A percentile compares a stretch with the other conserved stretches of the same genome.
Evolutionary conservation across 2,888 invertebrate species (phyloP).

Genomic region (Oligia strigilis): DNA sequence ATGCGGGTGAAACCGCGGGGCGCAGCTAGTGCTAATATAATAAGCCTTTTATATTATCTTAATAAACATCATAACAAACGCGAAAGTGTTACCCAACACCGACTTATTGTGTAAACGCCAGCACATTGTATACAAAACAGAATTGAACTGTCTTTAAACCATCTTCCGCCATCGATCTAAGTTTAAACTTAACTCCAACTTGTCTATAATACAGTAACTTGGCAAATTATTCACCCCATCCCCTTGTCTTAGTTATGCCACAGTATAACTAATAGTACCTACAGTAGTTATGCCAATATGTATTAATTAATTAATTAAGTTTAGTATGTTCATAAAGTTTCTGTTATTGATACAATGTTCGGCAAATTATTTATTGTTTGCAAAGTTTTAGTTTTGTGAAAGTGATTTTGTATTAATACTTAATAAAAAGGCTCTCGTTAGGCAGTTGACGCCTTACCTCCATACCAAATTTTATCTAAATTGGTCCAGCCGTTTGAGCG

Average conservation of each 20-base stretch:
- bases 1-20: too few species aligned
- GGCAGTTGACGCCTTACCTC: too few species aligned
- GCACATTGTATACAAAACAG: not conserved
- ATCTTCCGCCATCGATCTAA: conserved; percentile 38
- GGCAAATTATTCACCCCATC: conserved; percentile 16
- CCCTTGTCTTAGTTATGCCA: conserved; percentile 31
- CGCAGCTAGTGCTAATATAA: too few species aligned
- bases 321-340: conserved; percentile 38
- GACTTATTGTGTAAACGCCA: not conserved
- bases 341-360: conserved; percentile 26
- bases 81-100: not conserved
- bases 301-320: conserved; percentile 62
- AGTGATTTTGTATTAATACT: conserved; percentile 12
- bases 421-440: too few species aligned
- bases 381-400: conserved; percentile 2
- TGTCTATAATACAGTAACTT: conserved; percentile 41
- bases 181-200: conserved; percentile 18
- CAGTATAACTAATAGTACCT: too few species aligned
- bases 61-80: not conserved
- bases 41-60: too few species aligned
- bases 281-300: conserved; percentile 38
- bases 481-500: too few species aligned
- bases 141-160: conserved; percentile 17
- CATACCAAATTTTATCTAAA: too few species aligned
- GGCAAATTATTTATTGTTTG: conserved; percentile 36